Evolutionary conservation across 2,797 vertebrate species (phyloP).

Genomic region (Novumbra hubbsi): DNA sequence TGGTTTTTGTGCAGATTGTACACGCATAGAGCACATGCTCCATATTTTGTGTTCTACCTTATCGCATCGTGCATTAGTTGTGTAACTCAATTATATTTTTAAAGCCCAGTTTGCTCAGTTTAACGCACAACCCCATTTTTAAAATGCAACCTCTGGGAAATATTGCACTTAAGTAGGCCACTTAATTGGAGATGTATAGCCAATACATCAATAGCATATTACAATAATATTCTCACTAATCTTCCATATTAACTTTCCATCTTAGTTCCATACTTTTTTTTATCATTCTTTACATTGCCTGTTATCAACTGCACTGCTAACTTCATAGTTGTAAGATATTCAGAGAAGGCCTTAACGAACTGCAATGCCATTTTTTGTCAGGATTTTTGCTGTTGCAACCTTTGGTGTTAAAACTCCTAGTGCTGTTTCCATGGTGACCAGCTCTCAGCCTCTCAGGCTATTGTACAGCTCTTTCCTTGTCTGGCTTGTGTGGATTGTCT

Average conservation of each 20-base stretch:
- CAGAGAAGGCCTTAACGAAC: constrained; percentile 5
- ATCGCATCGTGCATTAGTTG: too few species aligned
- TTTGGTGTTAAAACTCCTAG: constrained; percentile 14
- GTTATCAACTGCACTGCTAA: not conserved
- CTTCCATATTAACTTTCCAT: not conserved
- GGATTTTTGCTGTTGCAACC: constrained; percentile 10
- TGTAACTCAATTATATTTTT: too few species aligned
- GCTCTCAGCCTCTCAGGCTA: constrained; percentile 17
- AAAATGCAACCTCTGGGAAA: too few species aligned
- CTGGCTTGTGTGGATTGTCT: constrained; percentile 11
- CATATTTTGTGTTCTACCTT: too few species aligned
- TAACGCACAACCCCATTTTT: too few species aligned
- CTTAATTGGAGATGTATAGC: not conserved
- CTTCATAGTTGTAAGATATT: constrained; percentile 2
- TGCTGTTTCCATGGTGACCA: constrained; percentile 25
- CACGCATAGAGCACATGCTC: too few species aligned
- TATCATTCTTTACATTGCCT: not conserved
- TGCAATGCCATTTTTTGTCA: constrained; percentile 12
- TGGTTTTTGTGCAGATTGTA: too few species aligned
- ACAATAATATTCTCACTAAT: not conserved
- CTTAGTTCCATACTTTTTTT: not conserved
- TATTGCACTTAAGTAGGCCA: too few species aligned
- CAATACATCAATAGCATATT: not conserved
- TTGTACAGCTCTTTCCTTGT: not conserved
- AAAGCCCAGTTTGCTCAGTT: too few species aligned